Base-by-base conservation (phyloP, 2,113 vertebrate species). In the Eubucco bourcierii region DNA sequence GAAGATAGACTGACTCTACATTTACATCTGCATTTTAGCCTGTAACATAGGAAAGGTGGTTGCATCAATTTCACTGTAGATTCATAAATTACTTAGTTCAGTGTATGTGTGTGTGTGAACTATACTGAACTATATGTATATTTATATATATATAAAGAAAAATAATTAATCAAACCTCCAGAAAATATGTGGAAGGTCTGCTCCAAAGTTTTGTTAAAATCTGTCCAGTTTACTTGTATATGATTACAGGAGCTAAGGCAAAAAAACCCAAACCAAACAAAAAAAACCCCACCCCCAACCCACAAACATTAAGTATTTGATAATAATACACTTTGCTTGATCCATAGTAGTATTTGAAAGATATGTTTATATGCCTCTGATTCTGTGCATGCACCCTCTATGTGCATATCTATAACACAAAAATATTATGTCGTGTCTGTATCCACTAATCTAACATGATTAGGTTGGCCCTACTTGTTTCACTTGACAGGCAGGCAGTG, bases 401-500 rank as follows among this genome's bases (percentile, higher is more conserved):
- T 9, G 2, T 90, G 75, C 65, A 15, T 93, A 95, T 96, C 84
- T 94, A 3, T 92, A 94, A 56, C 88, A 88, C 70, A 84, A 92
- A 95, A 95, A 95, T 96, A 90, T 92, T 84, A 34, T 89, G 87
- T 95, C 87, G 87, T 89, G 82, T 75, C 79, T 83, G n/a, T 78
- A 91, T 92, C 65, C 9, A 0, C 93, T 96, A 96, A 96, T 95
- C 93, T 96, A 94, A 93, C 72, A 58, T 95, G 96, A 96, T 96
- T 96, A 95, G 91, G 79, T 95, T 96, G 95, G 93, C 96, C 93
- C 89, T 96, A 89, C 93, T 94, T 94, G 87, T 93, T 96, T 96
- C 78, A 71, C 44, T 96, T 96, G 96, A 96, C 96, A 95, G 95
- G 96, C 95, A 96, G 96, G 93, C 94, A 95, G 82, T 95, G 95